Conservation (phyloP, 2,797 vertebrate genomes). For the Petrocephalus schoutedeni region DNA sequence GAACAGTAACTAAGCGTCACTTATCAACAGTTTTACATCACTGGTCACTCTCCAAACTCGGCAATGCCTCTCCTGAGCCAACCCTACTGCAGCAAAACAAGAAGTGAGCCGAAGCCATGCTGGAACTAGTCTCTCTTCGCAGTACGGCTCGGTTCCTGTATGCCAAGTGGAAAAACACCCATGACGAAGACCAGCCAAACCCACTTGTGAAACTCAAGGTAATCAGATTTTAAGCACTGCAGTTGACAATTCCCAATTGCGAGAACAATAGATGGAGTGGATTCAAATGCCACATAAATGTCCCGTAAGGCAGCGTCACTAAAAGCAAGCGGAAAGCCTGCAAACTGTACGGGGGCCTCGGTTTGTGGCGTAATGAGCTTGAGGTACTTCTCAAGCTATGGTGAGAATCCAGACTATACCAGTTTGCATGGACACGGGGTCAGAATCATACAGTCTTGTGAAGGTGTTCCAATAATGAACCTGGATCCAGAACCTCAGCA, state of each 20-base stretch:
- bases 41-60: background rate
- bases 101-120: background rate
- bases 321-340: background rate
- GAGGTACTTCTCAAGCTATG: background rate
- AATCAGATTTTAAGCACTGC: background rate
- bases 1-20: background rate
- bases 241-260: background rate
- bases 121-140: background rate
- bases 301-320: background rate
- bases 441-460: background rate
- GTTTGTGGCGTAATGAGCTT: background rate
- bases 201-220: background rate
- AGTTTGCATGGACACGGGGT: background rate
- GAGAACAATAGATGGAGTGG: background rate
- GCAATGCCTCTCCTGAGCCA: background rate
- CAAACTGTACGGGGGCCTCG: background rate
- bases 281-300: background rate
- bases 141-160: background rate
- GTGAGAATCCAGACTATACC: background rate
- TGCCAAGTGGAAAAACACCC: background rate
- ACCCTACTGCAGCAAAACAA: background rate
- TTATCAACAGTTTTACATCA: background rate
- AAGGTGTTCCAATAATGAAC: background rate
- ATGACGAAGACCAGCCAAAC: background rate
- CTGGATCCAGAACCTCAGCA: background rate